Conservation (phyloP, 2,113 vertebrate genomes). For the Orientallactaga bullata region DNA sequence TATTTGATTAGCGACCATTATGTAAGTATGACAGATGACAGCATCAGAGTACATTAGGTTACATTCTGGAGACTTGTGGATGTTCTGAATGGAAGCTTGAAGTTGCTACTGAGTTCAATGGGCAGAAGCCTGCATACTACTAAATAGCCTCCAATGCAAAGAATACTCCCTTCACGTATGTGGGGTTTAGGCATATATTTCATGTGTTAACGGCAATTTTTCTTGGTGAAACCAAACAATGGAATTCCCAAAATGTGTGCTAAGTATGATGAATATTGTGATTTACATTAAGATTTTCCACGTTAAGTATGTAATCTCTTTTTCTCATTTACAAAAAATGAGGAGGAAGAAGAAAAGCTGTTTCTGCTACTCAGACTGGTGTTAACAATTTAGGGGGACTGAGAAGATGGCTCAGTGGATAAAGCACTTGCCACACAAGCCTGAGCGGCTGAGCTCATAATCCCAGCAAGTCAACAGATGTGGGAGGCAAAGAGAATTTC, state of each 20-base stretch:
- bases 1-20: neutral
- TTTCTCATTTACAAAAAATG: no score
- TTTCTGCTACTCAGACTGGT: no score
- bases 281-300: neutral
- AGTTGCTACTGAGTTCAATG: no score
- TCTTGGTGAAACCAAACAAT: neutral
- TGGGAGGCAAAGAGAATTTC: no score
- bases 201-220: neutral
- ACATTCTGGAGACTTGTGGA: neutral
- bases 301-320: no score
- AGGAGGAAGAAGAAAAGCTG: no score
- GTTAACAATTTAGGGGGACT: no score
- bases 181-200: neutral
- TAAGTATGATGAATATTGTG: neutral
- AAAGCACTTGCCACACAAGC: no score
- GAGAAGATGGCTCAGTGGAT: no score
- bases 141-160: neutral
- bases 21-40: neutral
- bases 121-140: neutral
- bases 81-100: neutral
- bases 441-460: no score
- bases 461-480: no score
- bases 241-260: neutral
- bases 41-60: neutral
- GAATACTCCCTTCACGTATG: neutral